Conservation (phyloP, 53 echinoderm and acorn worm genomes). For the Astropecten irregularis region DNA sequence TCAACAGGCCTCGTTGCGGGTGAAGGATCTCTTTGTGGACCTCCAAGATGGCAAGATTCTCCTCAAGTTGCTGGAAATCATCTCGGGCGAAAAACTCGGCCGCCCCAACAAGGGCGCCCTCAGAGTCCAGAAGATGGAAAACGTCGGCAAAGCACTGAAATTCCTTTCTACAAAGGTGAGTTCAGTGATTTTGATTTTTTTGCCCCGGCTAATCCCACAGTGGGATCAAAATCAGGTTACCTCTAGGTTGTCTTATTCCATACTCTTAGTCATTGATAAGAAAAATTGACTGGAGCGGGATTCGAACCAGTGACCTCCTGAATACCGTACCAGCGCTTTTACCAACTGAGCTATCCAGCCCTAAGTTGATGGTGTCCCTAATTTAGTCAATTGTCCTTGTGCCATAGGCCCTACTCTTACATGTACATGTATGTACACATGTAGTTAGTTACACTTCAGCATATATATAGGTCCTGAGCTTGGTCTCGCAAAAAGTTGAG, state of each 20-base stretch:
- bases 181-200: neutral
- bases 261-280: neutral
- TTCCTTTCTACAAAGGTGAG: conserved; percentile 92
- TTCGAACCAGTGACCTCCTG: too few relatives aligned
- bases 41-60: conserved; percentile 88
- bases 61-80: conserved; percentile 81
- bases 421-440: too few relatives aligned
- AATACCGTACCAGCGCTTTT: too few relatives aligned
- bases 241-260: neutral
- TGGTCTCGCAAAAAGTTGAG: too few relatives aligned
- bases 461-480: too few relatives aligned
- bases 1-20: conserved; percentile 78
- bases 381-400: too few relatives aligned
- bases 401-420: too few relatives aligned
- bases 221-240: neutral
- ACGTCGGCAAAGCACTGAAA: conserved; percentile 82
- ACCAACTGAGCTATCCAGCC: too few relatives aligned
- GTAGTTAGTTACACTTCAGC: too few relatives aligned
- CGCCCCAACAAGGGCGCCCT: conserved; percentile 79
- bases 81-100: conserved; percentile 88
- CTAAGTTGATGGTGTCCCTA: too few relatives aligned
- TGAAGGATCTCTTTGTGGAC: conserved; percentile 85
- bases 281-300: too few relatives aligned
- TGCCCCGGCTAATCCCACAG: too few relatives aligned
- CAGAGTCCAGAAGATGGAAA: conserved; percentile 92